phyloP scores from a whole-genome alignment of 2,113 vertebrate species.

The Pagrus major region DNA sequence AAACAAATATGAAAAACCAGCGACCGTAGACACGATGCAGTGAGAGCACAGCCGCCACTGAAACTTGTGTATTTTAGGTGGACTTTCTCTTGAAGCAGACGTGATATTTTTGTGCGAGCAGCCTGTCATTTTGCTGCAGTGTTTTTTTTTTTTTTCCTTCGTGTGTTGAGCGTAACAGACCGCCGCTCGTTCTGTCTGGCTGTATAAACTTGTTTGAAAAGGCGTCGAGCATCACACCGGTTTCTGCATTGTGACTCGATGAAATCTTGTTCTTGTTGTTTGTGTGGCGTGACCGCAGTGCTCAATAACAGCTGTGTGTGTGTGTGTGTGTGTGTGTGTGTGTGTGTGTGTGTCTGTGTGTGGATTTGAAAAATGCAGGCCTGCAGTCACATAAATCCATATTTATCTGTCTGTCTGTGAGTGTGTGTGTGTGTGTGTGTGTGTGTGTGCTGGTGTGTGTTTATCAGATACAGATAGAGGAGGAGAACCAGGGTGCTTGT shows the following conservation, averaged over 20 bases:
- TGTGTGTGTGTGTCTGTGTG: not conserved
- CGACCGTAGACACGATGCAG: not conserved
- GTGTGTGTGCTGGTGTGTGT: not conserved
- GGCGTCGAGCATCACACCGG: not conserved
- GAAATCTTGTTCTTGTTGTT: conserved; percentile 8
- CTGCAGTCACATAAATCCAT: conserved; percentile 29
- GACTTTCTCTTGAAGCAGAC: conserved; percentile 9
- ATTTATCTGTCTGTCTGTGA: conserved; percentile 17
- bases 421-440: conserved; percentile 2
- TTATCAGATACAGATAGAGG: conserved; percentile 4
- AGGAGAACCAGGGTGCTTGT: not conserved
- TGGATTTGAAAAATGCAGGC: conserved; percentile 17
- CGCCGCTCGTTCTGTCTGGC: not conserved
- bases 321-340: not conserved
- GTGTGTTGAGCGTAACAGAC: conserved; percentile 12
- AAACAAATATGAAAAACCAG: not conserved
- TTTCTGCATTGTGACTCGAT: conserved; percentile 12
- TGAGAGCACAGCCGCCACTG: not conserved
- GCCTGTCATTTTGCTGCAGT: conserved; percentile 20
- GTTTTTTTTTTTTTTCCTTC: not conserved
- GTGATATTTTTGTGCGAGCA: not conserved
- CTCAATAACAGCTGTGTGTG: not conserved
- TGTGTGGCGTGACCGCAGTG: not conserved
- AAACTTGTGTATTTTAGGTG: not conserved
- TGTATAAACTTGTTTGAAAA: conserved; percentile 14